A percentile compares a stretch with the other conserved stretches of the same genome.
These are phyloP conservation scores for Carduelis carduelis DNA, from an alignment of 2,797 vertebrate species.

Conservation along the genomic window DNA sequence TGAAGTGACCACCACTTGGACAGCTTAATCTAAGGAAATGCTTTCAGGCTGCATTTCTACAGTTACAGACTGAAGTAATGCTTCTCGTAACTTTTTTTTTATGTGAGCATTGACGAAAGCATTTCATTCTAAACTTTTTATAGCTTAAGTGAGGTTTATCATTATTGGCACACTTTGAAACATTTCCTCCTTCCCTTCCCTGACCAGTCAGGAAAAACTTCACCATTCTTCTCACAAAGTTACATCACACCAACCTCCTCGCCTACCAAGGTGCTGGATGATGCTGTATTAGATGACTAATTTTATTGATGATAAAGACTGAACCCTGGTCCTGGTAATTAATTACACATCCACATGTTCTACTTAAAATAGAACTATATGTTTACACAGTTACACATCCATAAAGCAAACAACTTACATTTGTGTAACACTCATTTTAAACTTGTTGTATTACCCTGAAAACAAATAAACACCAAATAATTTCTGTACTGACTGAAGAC, in stretches of 20 bases:
- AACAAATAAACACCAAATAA: background rate
- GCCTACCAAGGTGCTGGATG: background rate
- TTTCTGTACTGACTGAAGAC: background rate
- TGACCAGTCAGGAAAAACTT: background rate
- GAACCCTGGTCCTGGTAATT: background rate
- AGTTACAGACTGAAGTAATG: background rate
- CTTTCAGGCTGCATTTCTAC: background rate
- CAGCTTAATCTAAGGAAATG: background rate
- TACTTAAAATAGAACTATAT: background rate
- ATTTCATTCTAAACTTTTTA: background rate
- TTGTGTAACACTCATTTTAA: background rate
- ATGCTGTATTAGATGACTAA: background rate
- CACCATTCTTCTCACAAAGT: background rate
- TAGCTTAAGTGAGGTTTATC: background rate
- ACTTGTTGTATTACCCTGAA: background rate
- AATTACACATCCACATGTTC: background rate
- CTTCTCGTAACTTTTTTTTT: background rate
- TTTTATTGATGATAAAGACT: conserved; percentile 6
- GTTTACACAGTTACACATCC: background rate
- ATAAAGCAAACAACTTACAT: background rate
- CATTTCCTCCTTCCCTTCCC: background rate
- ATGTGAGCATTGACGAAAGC: background rate
- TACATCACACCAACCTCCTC: background rate
- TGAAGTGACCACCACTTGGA: background rate
- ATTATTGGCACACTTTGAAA: background rate